These are phyloP conservation scores for Melanerpes formicivorus DNA, from an alignment of 2,113 vertebrate genomes.

Conservation along the genomic window DNA sequence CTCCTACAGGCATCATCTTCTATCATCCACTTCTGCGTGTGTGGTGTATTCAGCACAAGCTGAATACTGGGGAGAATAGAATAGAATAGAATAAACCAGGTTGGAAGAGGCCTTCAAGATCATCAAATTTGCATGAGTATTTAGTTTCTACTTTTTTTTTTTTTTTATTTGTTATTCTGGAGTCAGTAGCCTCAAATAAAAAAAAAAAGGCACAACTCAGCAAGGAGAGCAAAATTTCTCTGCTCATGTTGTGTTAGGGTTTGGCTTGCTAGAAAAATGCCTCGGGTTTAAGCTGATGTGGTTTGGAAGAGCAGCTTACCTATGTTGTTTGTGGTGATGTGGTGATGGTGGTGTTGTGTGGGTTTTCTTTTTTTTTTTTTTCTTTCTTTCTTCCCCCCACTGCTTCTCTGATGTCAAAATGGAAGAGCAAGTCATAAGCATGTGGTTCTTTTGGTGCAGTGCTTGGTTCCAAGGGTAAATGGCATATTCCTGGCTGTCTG, in stretches of 20 bases:
- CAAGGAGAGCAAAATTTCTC: background rate
- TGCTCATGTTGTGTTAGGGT: fast-evolving
- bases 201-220: background rate
- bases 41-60: background rate
- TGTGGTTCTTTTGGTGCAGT: fast-evolving
- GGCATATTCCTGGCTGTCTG: background rate
- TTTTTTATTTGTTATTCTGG: background rate
- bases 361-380: fast-evolving
- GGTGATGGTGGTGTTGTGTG: too few species aligned
- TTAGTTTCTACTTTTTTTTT: background rate
- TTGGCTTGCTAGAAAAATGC: background rate
- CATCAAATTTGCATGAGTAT: background rate
- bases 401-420: background rate
- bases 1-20: background rate
- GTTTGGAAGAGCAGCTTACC: background rate
- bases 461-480: background rate
- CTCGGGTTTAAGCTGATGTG: too few species aligned
- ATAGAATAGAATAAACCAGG: too few species aligned
- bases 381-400: fast-evolving
- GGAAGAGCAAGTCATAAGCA: background rate
- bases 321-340: background rate
- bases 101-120: too few species aligned
- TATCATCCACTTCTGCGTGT: fast-evolving
- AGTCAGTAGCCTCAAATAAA: background rate
- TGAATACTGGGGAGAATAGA: background rate